Conservation (phyloP, 2,113 vertebrate genomes). For the Eurystomus gularis region DNA sequence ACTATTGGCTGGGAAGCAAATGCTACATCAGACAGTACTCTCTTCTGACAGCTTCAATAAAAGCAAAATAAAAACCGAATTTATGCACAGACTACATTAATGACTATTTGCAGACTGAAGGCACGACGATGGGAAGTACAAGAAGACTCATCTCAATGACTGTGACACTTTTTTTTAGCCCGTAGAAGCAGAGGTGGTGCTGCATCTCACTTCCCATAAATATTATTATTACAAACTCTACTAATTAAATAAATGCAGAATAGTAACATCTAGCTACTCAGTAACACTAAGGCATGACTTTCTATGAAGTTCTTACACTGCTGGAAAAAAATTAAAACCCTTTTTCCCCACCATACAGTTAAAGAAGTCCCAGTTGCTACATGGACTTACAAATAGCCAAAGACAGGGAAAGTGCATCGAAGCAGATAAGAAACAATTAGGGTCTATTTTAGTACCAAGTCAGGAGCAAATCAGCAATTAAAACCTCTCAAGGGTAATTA, state of each 20-base stretch:
- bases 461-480: slow-evolving; percentile 43
- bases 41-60: background rate
- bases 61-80: background rate
- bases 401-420: slow-evolving; percentile 28
- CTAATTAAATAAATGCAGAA: background rate
- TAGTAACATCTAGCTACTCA: background rate
- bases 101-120: background rate
- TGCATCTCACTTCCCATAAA: background rate
- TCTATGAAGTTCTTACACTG: background rate
- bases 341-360: background rate
- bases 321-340: background rate
- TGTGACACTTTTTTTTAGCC: background rate
- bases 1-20: no score
- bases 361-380: background rate
- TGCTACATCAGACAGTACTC: background rate
- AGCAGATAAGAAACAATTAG: slow-evolving; percentile 47
- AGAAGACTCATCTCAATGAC: background rate
- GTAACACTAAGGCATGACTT: background rate
- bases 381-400: background rate
- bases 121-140: background rate
- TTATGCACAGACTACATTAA: background rate
- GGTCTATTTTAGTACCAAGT: slow-evolving; percentile 49
- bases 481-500: slow-evolving; percentile 43
- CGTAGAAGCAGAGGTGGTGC: background rate
- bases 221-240: background rate